Evolutionary conservation across 2,888 invertebrate species (phyloP), one percentile per base, ranked within the genome.

Genomic region (Thereva nobilitata): DNA sequence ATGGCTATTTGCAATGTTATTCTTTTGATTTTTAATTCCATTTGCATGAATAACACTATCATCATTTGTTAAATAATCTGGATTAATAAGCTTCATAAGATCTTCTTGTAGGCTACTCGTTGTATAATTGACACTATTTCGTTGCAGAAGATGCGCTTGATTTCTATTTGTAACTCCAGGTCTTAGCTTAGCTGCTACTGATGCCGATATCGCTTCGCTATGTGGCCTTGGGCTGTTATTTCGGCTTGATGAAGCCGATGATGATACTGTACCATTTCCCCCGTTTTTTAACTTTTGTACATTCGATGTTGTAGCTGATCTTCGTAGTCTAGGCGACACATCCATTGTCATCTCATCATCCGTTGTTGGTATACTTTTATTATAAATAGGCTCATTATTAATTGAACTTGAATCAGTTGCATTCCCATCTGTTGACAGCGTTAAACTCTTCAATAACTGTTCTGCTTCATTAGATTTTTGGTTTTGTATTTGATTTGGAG

Each of bases 11-110:
- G 70, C 68, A 34, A 71, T 66, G 23, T 23, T 23, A 54, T 70
- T 70, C 63, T 71, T 71, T 57, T 72, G 69, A 23, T 67, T 54
- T 68, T 72, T 71, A 10, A 59, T 67, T 40, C 61, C 57, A 57
- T 71, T 61, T 34, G 66, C 12, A 37, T 69, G 66, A 34, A 57
- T 65, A 2, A 66, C 5, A 52, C 70, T 81, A 6, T 75, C 74
- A 35, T 79, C 77, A 63, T 68, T 70, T 5, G 83, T 81, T 65
- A 83, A 82, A 73, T 83, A 84, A 74, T 93, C 93, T 0, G 92
- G 93, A 80, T 92, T 91, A 75, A 95, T 95, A 37, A 95, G 83
- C 55, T 92, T 88, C 84, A 94, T 89, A 34, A 93, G 82, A 77
- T 95, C 95, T 78, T 95, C 93, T 82, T 94, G 89, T 38, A 90